Base-by-base conservation (phyloP, 2,113 vertebrate genomes). In the Oophaga pumilio region DNA sequence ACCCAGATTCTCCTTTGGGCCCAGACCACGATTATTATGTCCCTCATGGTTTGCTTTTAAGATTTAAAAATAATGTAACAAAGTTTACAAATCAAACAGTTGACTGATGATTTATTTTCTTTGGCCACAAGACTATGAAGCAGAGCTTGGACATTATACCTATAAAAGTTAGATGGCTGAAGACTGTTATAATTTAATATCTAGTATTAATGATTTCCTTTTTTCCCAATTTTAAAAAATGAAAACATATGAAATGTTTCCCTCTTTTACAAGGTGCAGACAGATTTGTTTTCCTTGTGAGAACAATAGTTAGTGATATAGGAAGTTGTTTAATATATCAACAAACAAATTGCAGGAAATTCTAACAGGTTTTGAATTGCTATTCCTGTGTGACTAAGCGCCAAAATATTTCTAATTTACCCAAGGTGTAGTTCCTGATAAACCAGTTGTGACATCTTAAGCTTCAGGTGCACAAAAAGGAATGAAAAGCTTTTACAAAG, bases 361-460 rank as follows among this genome's bases (percentile, higher is more conserved):
- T 66, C 33, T 53, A 82, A 68, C 87, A 88, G 81, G 80, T 77
- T 88, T 76, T 66, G 56, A 88, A 76, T 43, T 50, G 87, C 50
- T 77, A 66, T 74, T 53, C 22, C 52, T 22, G 53, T 88, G 80
- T 88, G 87, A 88, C 80, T 88, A 84, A 88, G 71, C n/a, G 13
- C 57, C 10, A 73, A 82, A 81, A 73, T 73, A 87, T 87, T 33
- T 81, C 18, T 13, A 81, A 81, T 87, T 71, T 79, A 81, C 66
- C 68, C 52, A 87, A 81, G 85, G 77, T 87, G 85, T 81, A 81
- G 85, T 87, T 81, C 85, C 77, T 87, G 85, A 87, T 87, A 87
- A 87, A 81, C 85, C 66, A 81, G 85, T 87, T 81, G 85, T 81
- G 85, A 87, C 85, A 87, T 71, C 66, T 80, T 81, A 81, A 80